These are phyloP conservation scores for Caenorhabditis angaria DNA, from an alignment of 2,888 invertebrate genomes.

Conservation along the genomic window DNA sequence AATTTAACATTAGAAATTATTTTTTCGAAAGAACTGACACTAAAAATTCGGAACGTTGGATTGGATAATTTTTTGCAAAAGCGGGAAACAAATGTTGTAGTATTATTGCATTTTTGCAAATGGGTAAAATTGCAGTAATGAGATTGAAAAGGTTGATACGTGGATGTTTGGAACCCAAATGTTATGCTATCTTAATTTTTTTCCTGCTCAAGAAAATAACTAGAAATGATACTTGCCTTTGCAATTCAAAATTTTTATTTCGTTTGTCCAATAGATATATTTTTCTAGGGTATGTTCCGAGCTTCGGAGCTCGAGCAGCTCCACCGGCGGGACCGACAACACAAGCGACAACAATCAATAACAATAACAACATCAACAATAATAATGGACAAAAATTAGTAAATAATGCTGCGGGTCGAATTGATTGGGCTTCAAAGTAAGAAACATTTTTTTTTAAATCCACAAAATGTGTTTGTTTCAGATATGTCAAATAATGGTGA, in stretches of 20 bases:
- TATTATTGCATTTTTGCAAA: no score
- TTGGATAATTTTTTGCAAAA: no score
- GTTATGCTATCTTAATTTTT: no score
- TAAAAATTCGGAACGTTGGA: no score
- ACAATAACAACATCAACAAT: conserved; percentile 3
- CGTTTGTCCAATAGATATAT: neutral
- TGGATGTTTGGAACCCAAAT: no score
- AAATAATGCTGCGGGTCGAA: conserved; percentile 75
- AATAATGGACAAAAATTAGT: conserved; percentile 14
- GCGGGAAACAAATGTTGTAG: no score
- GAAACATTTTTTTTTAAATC: conserved; percentile 30
- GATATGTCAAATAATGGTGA: conserved; percentile 9
- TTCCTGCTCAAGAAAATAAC: no score
- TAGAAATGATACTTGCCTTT: neutral
- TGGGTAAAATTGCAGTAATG: no score
- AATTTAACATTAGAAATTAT: no score
- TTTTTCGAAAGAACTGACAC: no score
- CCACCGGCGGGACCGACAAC: conserved; percentile 24
- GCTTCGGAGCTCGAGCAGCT: conserved; percentile 48
- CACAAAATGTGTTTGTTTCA: neutral
- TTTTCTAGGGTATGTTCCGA: conserved; percentile 60
- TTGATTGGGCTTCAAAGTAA: conserved; percentile 86
- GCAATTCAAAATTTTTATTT: neutral
- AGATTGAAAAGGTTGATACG: no score
- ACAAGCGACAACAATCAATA: conserved; percentile 11